phyloP scores from a whole-genome alignment of 1,140 invertebrate species.

The Maconellicoccus hirsutus region DNA sequence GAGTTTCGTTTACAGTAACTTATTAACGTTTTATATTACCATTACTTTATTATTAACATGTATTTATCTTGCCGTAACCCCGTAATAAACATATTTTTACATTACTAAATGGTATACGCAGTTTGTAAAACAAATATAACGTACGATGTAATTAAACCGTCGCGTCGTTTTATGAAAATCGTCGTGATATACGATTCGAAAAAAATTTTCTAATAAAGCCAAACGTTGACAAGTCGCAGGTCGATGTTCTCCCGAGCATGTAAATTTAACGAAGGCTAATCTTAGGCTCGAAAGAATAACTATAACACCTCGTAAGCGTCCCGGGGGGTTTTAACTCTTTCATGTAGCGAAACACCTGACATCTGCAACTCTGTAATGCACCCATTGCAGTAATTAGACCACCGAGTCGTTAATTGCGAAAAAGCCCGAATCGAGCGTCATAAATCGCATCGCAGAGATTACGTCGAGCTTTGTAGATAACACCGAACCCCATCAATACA shows the following conservation, averaged over 20 bases:
- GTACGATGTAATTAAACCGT: not conserved
- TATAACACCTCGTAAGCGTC: not conserved
- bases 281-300: not conserved
- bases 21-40: slow-evolving; percentile 22
- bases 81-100: slow-evolving; percentile 20
- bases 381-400: not conserved
- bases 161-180: not conserved
- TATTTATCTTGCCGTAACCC: not conserved
- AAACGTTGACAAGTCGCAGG: not conserved
- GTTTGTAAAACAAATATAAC: slow-evolving; percentile 9
- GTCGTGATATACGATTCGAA: not conserved
- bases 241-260: not conserved
- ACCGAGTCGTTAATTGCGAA: not conserved
- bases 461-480: not conserved
- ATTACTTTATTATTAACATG: slow-evolving; percentile 21
- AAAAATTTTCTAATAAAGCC: not conserved
- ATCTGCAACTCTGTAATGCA: not conserved
- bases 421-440: not conserved
- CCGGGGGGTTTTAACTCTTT: not conserved
- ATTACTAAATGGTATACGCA: slow-evolving; percentile 16
- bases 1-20: slow-evolving; percentile 17
- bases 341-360: slow-evolving; percentile 7
- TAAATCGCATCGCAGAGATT: not conserved
- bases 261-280: not conserved
- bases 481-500: slow-evolving; percentile 14